Percentiles rank a stretch among this genome's conserved stretches.
Evolutionary conservation across 2,113 vertebrate species (phyloP).

Genomic region (Mus pahari): DNA sequence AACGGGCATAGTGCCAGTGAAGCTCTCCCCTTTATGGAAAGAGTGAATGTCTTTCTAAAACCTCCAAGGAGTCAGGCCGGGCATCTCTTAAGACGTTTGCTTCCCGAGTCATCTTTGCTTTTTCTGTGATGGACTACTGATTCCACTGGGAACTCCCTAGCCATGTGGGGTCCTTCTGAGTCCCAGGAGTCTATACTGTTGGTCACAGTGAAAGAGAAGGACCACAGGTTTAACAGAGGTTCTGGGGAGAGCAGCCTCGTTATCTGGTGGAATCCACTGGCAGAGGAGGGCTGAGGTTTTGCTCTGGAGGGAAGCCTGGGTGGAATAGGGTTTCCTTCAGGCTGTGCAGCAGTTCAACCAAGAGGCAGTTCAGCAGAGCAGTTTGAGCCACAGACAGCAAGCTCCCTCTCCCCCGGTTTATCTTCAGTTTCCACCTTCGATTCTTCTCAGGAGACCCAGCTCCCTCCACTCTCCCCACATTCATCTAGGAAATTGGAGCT

Average conservation of each 20-base stretch:
- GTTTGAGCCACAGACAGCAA: background rate
- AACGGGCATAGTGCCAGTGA: background rate
- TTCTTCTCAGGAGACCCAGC: too few relatives aligned
- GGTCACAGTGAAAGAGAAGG: fast-evolving
- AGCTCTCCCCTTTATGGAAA: background rate
- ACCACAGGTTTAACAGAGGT: too few relatives aligned
- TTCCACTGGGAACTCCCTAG: background rate
- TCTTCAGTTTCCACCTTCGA: background rate
- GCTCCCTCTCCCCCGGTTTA: background rate
- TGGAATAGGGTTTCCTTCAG: background rate
- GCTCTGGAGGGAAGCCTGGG: background rate
- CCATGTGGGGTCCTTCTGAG: background rate
- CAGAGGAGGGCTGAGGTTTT: background rate
- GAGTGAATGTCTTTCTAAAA: background rate
- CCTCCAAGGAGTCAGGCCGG: background rate
- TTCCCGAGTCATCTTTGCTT: background rate
- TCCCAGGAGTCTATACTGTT: background rate
- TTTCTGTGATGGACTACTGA: background rate
- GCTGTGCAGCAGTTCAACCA: background rate
- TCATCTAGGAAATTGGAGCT: background rate
- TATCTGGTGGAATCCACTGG: background rate
- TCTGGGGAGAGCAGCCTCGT: background rate
- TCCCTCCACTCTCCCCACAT: too few relatives aligned
- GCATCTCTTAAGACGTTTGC: background rate
- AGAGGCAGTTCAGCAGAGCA: background rate